phyloP scores from a whole-genome alignment of 92 coral and sea anemone species.

The Pocillopora meandrina region DNA sequence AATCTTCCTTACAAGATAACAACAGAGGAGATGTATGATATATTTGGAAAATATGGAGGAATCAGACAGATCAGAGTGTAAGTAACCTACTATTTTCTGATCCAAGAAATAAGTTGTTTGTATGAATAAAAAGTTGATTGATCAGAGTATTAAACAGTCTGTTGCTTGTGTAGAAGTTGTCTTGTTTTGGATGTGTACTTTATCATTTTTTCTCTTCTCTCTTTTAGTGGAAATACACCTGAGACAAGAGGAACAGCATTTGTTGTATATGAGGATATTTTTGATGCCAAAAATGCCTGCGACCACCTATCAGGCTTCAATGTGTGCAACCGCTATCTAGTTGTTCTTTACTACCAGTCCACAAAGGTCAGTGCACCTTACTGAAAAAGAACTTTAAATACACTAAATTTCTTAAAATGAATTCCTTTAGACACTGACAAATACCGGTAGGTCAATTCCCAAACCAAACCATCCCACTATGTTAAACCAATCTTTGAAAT shows the following conservation, averaged over 20 bases:
- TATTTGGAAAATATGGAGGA: slow-evolving; percentile 98
- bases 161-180: background rate
- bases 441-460: background rate
- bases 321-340: slow-evolving; percentile 95
- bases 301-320: slow-evolving; percentile 98
- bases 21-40: slow-evolving; percentile 98
- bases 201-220: background rate
- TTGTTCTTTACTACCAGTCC: slow-evolving; percentile 93
- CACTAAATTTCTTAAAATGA: background rate
- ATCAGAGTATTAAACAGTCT: background rate
- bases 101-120: background rate
- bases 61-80: slow-evolving; percentile 96
- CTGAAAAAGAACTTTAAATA: too few species aligned
- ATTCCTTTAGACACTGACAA: background rate
- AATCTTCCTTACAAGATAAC: slow-evolving; percentile 98
- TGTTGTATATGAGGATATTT: slow-evolving; percentile 96
- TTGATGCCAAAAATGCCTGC: slow-evolving; percentile 99
- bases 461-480: background rate
- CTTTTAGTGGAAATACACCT: slow-evolving; percentile 90
- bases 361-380: slow-evolving; percentile 71
- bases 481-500: background rate
- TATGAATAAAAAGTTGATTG: background rate
- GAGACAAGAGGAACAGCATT: slow-evolving; percentile 99
- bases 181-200: background rate
- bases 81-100: slow-evolving; percentile 27